Percentiles rank a stretch among this genome's conserved stretches.
Evolutionary conservation across 2,797 vertebrate species (phyloP).

Genomic region (Myotis vivesi): DNA sequence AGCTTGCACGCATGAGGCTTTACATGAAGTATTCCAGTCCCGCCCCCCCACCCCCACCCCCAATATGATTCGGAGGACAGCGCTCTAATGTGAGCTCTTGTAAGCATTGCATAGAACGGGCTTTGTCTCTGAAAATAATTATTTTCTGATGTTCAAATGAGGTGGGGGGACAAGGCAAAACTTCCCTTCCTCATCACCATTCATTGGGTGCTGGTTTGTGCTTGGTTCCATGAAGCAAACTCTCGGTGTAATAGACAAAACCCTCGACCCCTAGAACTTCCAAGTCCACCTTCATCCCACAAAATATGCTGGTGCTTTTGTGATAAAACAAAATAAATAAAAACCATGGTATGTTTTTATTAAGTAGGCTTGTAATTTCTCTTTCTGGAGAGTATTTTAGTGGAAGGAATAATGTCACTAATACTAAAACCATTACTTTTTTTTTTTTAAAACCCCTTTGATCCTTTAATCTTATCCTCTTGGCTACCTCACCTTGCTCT

Average conservation of each 20-base stretch:
- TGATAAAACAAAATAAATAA: background rate
- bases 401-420: background rate
- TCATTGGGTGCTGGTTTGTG: background rate
- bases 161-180: background rate
- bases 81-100: background rate
- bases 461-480: constrained; percentile 41
- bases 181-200: background rate
- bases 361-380: background rate
- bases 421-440: background rate
- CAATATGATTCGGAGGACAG: background rate
- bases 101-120: background rate
- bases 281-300: background rate
- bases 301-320: background rate
- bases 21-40: background rate
- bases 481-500: constrained; percentile 26
- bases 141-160: background rate
- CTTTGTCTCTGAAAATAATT: constrained; percentile 18
- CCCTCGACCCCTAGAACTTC: background rate
- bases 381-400: constrained; percentile 19
- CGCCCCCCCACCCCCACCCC: fast-evolving
- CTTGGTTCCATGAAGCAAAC: background rate
- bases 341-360: background rate
- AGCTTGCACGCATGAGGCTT: background rate
- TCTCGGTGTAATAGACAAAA: background rate
- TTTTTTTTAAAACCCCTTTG: background rate